Conservation (phyloP, 2,888 invertebrate genomes). For the Ceriagrion tenellum region DNA sequence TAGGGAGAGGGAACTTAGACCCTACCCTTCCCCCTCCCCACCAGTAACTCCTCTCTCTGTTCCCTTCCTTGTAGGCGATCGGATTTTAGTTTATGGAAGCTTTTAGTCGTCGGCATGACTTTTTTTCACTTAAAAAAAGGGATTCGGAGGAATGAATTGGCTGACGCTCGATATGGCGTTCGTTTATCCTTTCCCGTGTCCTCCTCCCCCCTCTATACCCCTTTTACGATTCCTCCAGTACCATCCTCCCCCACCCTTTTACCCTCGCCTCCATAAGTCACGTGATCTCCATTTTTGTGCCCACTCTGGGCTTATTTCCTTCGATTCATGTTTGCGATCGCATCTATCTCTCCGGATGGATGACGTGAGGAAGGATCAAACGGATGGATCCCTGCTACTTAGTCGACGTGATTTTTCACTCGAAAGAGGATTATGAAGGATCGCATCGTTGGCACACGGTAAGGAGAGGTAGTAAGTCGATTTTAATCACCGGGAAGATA, state of each 20-base stretch:
- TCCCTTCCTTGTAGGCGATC: neutral
- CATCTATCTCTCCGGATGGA: neutral
- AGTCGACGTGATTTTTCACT: neutral
- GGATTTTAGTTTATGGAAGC: conserved; percentile 21
- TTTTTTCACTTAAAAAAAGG: neutral
- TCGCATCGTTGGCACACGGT: neutral
- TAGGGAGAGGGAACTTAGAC: too few relatives aligned
- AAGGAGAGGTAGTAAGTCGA: neutral
- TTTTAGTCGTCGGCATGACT: neutral
- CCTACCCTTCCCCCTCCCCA: too few relatives aligned
- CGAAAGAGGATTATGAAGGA: neutral
- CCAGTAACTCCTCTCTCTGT: too few relatives aligned
- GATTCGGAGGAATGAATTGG: neutral
- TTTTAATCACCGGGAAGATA: neutral
- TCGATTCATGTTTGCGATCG: neutral
- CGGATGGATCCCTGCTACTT: neutral
- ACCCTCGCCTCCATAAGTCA: too few relatives aligned
- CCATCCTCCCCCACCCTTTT: neutral
- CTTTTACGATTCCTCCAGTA: too few relatives aligned
- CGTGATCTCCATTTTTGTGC: neutral
- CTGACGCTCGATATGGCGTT: neutral
- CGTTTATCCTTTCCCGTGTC: neutral
- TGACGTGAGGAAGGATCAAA: neutral
- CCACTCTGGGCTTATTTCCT: neutral
- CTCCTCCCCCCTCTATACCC: neutral